Conservation (phyloP, 2,888 invertebrate species). For the Anoncus sp. region DNA sequence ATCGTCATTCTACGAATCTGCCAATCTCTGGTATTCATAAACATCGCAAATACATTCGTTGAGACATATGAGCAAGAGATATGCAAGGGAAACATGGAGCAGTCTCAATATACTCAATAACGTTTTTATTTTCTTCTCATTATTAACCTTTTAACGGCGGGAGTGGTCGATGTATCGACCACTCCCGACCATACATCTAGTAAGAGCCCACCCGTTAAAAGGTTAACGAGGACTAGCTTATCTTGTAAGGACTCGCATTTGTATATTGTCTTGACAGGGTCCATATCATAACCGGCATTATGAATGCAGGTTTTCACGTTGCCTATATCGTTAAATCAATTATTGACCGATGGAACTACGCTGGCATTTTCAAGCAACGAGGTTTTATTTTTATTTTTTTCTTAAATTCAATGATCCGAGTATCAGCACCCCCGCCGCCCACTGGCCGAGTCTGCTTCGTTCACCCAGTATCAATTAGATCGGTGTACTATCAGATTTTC, state of each 20-base stretch:
- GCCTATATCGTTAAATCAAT: conserved; percentile 49
- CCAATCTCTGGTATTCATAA: conserved; percentile 60
- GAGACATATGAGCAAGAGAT: conserved; percentile 67
- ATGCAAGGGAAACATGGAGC: conserved; percentile 66
- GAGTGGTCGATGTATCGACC: too few relatives aligned
- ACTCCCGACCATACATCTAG: too few relatives aligned
- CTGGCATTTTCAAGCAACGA: conserved; percentile 40
- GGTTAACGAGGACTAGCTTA: conserved; percentile 71
- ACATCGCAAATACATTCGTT: conserved; percentile 64
- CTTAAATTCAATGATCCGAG: conserved; percentile 13
- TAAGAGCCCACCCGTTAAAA: too few relatives aligned
- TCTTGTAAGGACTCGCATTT: conserved; percentile 70
- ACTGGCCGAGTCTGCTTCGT: conserved; percentile 25
- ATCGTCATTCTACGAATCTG: too few relatives aligned
- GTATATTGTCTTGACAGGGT: conserved; percentile 73
- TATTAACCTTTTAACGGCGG: too few relatives aligned
- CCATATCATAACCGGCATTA: conserved; percentile 66
- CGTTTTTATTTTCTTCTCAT: conserved; percentile 13
- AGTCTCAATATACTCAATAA: conserved; percentile 61
- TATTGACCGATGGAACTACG: conserved; percentile 47
- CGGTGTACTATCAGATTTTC: conserved; percentile 11
- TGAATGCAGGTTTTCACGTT: conserved; percentile 58
- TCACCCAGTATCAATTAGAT: conserved; percentile 41
- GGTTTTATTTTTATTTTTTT: conserved; percentile 24
- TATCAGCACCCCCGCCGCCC: background rate